Evolutionary conservation across 2,113 vertebrate species (phyloP).

Genomic region (Dicerorhinus sumatrensis): DNA sequence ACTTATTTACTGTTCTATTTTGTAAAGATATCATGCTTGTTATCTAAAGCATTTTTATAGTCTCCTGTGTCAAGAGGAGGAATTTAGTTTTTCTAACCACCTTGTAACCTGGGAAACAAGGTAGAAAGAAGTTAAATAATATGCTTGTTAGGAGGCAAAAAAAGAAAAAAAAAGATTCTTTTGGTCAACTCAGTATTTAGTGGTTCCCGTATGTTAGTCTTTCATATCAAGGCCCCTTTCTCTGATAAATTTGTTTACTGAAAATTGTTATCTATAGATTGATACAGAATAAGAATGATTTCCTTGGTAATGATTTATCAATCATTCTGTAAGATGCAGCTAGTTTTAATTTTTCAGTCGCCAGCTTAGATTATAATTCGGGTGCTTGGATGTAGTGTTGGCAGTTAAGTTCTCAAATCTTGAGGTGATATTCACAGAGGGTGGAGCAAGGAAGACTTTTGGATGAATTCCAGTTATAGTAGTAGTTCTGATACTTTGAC

Average conservation of each 20-base stretch:
- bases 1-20: conserved; percentile 12
- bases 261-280: background rate
- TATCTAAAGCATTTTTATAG: background rate
- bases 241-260: background rate
- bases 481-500: background rate
- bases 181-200: background rate
- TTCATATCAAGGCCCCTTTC: background rate
- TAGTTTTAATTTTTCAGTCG: background rate
- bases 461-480: background rate
- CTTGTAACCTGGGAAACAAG: background rate
- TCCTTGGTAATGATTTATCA: background rate
- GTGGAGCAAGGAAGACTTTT: background rate
- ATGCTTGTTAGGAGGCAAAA: background rate
- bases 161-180: background rate
- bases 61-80: background rate
- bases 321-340: background rate
- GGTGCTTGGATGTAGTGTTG: background rate
- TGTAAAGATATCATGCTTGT: background rate
- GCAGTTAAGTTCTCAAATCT: background rate
- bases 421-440: background rate
- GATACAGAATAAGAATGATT: background rate
- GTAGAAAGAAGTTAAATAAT: background rate
- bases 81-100: background rate
- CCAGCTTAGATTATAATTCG: background rate
- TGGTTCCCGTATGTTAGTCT: background rate